Conservation (phyloP, 2,888 invertebrate species). For the Tillus elongatus region DNA sequence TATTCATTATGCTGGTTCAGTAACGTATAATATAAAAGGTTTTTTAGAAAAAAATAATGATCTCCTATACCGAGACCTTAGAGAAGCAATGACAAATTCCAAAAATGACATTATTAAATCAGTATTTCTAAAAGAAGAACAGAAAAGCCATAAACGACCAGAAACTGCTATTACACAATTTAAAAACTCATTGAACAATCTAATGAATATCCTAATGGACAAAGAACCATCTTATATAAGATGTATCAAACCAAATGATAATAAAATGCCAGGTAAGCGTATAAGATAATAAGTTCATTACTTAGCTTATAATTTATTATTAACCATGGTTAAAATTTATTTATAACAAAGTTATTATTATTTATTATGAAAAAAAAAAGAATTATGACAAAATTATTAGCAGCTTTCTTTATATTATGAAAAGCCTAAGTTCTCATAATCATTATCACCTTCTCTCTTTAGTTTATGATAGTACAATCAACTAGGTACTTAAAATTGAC, state of each 20-base stretch:
- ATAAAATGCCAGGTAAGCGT: conserved; percentile 56
- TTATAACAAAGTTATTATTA: too few species aligned
- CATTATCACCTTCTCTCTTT: too few species aligned
- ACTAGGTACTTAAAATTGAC: too few species aligned
- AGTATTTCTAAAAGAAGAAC: conserved; percentile 56
- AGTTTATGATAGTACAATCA: too few species aligned
- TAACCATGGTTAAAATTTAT: too few species aligned
- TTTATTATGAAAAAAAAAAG: too few species aligned
- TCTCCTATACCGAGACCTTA: conserved; percentile 76
- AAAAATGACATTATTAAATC: conserved; percentile 54
- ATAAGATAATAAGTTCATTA: too few species aligned
- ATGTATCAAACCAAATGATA: conserved; percentile 89
- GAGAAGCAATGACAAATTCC: conserved; percentile 70
- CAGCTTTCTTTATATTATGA: too few species aligned
- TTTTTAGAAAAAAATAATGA: conserved; percentile 94
- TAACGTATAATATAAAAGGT: conserved; percentile 77
- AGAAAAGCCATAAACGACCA: conserved; percentile 70
- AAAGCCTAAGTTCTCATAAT: too few species aligned
- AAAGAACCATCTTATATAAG: conserved; percentile 91
- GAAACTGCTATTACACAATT: conserved; percentile 88
- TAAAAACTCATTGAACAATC: conserved; percentile 73
- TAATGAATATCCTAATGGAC: conserved; percentile 83
- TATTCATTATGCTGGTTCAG: conserved; percentile 87
- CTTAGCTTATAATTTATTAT: too few species aligned
- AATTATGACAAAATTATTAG: too few species aligned